Base-by-base conservation (phyloP, 1,140 invertebrate genomes). In the Pseudomyrmex concolor region DNA sequence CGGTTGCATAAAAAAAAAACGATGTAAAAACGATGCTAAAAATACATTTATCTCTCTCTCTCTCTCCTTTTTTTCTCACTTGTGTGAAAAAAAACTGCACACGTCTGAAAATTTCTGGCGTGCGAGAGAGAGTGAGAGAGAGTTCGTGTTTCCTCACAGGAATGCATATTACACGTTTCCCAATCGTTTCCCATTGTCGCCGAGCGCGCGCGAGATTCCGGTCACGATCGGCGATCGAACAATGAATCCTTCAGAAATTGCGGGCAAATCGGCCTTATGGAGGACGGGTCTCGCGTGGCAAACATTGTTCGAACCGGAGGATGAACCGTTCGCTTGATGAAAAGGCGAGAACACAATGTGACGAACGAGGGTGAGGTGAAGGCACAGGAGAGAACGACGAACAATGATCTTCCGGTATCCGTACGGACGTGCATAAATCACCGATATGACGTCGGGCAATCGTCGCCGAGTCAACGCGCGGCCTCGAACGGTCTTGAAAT, bases 321-420 rank as follows among this genome's bases (percentile, higher is more conserved):
- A 45, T 63, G 59, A 81, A 59, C 51, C 54, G 54, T 34, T 77
- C 43, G 22, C 34, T 34, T 43, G 64, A 55, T 81, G 77, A 81
- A 80, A 70, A 81, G 60, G 22, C 66, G 34, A 17, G 72, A 48
- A 57, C 15, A 80, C 82, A 80, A 86, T 84, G 84, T 51, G 73
- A 63, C 62, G 59, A 66, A 83, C 63, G 57, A n/a, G 12, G 2
- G 25, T 3, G 15, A 9, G 3, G 45, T 12, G 48, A 2, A 13
- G 12, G 12, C 73, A 15, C 72, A 22, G 34, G 45, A 48, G 71
- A 71, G 54, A 63, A 78, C 66, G 72, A 72, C 70, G 85, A 86
- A 86, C 85, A 86, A 86, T 86, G 76, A 84, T 84, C 83, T 72
- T 86, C 85, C 85, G 74, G 74, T 77, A 73, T 86, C 73, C 77